phyloP scores from a whole-genome alignment of 2,888 invertebrate genomes.

The Nomada flava region DNA sequence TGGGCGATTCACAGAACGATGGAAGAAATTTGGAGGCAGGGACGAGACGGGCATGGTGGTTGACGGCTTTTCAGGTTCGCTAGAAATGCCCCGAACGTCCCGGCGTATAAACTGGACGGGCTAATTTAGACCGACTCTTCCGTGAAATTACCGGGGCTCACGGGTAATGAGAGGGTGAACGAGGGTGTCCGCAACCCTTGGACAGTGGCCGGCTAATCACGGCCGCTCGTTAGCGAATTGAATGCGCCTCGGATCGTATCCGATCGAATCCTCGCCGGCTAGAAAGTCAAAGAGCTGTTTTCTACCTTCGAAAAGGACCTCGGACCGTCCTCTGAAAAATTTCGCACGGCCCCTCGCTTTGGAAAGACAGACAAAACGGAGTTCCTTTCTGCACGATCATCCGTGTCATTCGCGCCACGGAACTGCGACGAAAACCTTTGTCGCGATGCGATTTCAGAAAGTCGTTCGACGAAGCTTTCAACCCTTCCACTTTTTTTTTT shows the following conservation, averaged over 20 bases:
- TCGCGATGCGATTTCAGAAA: not conserved
- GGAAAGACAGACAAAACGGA: not conserved
- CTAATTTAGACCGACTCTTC: conserved; percentile 81
- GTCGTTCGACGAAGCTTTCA: conserved; percentile 14
- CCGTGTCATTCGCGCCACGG: not conserved
- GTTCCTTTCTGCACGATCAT: conserved; percentile 11
- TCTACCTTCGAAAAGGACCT: conserved; percentile 49
- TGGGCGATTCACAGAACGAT: conserved; percentile 44
- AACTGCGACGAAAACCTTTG: not conserved
- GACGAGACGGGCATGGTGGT: conserved; percentile 20
- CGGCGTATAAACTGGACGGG: conserved; percentile 70
- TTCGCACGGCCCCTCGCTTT: conserved; percentile 47
- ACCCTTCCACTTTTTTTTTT: not conserved
- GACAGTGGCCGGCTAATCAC: conserved; percentile 78
- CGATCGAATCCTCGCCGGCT: conserved; percentile 64
- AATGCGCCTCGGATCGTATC: conserved; percentile 72
- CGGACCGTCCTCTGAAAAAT: conserved; percentile 44
- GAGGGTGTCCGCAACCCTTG: conserved; percentile 76
- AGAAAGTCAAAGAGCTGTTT: conserved; percentile 63
- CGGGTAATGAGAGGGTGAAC: conserved; percentile 80
- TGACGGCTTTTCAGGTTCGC: conserved; percentile 67
- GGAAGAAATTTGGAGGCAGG: conserved; percentile 55
- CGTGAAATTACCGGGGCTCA: conserved; percentile 79
- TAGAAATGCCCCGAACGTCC: conserved; percentile 65
- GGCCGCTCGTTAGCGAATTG: conserved; percentile 81